Base-by-base conservation (phyloP, 1,140 invertebrate species). In the Platyscapa corneri region DNA sequence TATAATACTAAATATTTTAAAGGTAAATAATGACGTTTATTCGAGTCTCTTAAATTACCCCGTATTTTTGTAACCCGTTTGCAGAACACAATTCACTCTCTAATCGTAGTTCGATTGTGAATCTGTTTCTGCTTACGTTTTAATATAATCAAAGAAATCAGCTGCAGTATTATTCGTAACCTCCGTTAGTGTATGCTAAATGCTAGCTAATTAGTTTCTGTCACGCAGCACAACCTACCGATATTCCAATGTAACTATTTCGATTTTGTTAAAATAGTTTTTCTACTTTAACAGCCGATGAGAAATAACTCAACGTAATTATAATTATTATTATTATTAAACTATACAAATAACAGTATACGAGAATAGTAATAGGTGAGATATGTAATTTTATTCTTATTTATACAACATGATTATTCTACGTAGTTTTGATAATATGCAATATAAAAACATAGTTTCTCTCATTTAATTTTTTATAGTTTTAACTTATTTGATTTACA, bases 61-160 rank as follows among this genome's bases (percentile, higher is more conserved):
- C 23, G 6, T 39, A 72, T 60, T 7, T 23, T 1, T 42, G 30
- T 53, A 46, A 39, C 42, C 72, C 27, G 37, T 30, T 49, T 67
- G 34, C 34, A 82, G 23, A 72, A 32, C 3, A 6, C 6, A 23
- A 72, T 72, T 8, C 3, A 6, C 39, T 72, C 67, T 23, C 6
- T 8, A 8, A 7, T 72, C 32, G 32, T 39, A 18, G 3, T 72
- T 34, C n/a, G n/a, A 72, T 37, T 37, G 32, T 8, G 37, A 23
- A 1, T 39, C 32, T 30, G 27, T 76, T 83, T 77, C 56, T 83
- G 74, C 72, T 83, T 64, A 83, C 74, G 72, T 77, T 42, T 12
- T 34, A 83, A 77, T 65, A 76, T 76, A 39, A 67, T 82, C 56
- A 12, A 23, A 42, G 39, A 53, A 83, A 83, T 77, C 75, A 84